Base-by-base conservation (phyloP, 2,888 invertebrate species). In the Callinectes sapidus region DNA sequence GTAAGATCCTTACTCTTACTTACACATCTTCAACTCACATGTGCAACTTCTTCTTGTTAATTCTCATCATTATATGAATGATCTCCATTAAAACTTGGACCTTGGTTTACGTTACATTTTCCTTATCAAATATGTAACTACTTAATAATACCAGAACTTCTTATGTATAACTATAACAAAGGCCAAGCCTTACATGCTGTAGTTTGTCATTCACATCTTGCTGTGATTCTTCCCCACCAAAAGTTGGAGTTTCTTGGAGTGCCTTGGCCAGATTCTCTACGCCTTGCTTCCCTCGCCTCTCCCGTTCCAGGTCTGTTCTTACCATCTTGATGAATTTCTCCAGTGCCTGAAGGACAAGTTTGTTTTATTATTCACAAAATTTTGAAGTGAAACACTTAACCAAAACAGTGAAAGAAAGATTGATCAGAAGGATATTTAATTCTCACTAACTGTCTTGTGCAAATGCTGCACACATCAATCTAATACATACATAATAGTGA, bases 141-240 rank as follows among this genome's bases (percentile, higher is more conserved):
- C 0, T 28, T 71, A 71, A 28, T 71, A 71, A 61, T 61, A 61
- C 61, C 23, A 23, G 61, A 16, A 8, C 8, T 71, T 71, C 28
- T 28, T 28, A 71, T 71, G 71, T 71, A 71, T 28, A 28, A 71
- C 23, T 71, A n/a, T n/a, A 23, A 61, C 23, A 61, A 61, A 61
- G 23, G 23, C 3, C 18, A 23, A 61, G 48, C 96, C 97, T 96
- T 96, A 98, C 98, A 95, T 98, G 98, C 95, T 98, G 98, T n/a
- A 99, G 96, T 96, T 98, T 98, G 95, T 98, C 98, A 48, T 97
- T 97, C 39, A 98, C 98, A 95, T 98, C 98, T 95, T 98, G 98
- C 95, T 98, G 98, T 87, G 98, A 98, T 95, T 98, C 98, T 95
- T 98, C 97, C 90, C 97, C 97, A 90, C 98, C 98, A 95, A 98